Evolutionary conservation across 2,113 vertebrate genomes (phyloP).

Genomic region (Pteruthius melanotis): DNA sequence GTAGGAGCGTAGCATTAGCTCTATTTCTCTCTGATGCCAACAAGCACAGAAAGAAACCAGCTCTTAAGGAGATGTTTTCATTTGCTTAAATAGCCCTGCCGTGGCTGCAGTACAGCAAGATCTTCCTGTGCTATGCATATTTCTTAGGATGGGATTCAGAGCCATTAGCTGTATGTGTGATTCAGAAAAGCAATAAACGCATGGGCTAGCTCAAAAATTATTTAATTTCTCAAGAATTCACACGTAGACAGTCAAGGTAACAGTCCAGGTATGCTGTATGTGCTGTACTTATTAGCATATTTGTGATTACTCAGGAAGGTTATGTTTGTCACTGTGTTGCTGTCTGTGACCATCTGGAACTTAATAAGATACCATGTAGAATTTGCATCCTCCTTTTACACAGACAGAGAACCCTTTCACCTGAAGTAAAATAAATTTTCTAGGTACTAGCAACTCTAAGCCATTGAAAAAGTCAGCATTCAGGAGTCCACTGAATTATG

Average conservation of each 20-base stretch:
- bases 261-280: background rate
- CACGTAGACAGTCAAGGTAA: background rate
- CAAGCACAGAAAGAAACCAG: slow-evolving; percentile 24
- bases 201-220: background rate
- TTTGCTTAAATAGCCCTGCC: slow-evolving; percentile 35
- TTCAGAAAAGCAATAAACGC: background rate
- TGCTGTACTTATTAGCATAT: background rate
- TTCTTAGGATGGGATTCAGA: background rate
- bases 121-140: background rate
- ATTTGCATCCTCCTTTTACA: background rate
- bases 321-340: background rate
- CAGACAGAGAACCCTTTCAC: background rate
- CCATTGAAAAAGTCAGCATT: background rate
- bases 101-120: background rate
- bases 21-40: slow-evolving; percentile 13
- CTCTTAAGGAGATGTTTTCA: slow-evolving; percentile 34
- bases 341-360: background rate
- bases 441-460: background rate
- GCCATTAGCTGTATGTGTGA: background rate
- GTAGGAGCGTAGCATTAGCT: slow-evolving; percentile 48
- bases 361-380: background rate
- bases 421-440: background rate
- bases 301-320: background rate
- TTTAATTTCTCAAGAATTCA: background rate
- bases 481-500: background rate